Evolutionary conservation across 2,888 invertebrate genomes (phyloP), one percentile per base, ranked within the genome.

Genomic region (Artemia sinica): DNA sequence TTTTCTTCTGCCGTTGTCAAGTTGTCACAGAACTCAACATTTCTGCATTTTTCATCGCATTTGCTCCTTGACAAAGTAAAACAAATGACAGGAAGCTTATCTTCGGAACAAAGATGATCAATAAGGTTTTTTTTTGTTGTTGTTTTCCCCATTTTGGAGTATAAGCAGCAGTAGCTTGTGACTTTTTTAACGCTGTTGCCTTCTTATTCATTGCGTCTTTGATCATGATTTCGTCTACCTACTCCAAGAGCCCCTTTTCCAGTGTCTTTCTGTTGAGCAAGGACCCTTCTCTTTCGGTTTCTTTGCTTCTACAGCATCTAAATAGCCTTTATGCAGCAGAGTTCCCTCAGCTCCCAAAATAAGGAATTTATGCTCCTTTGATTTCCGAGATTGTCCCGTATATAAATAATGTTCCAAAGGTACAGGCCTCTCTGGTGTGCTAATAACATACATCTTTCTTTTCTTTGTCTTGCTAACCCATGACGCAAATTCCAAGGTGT

Each of bases 351-450:
- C 84, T 76, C 93, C 87, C 8, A 95, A 82, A 12, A 97, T 80
- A 52, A 89, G 77, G 77, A 88, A 92, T 68, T 85, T 81, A 73
- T 91, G 86, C 75, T 89, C 81, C 74, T 83, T 75, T 5, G 74
- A 72, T 71, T 77, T 85, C n/a, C 12, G 63, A 67, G 28, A 28
- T 50, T 83, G 76, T 75, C 88, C 88, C n/a, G 91, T 91, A 75
- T 94, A 96, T 0, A 98, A 80, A 77, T 86, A 92, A 79, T 98
- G 97, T 76, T 93, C 88, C 63, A 99, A 80, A 0, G 98, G 98
- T 0, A 99, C 93, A 0, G 98, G 98, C 69, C 98, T 82, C 75
- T 92, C 90, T 0, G 84, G 0, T n/a, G 98, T 99, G 71, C 89
- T 91, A 12, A 98, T 91, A 0, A 99, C 97, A 76, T 88, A 94